Evolutionary conservation across 2,888 invertebrate genomes (phyloP), one percentile per base, ranked within the genome.

Genomic region (Pteria penguin): DNA sequence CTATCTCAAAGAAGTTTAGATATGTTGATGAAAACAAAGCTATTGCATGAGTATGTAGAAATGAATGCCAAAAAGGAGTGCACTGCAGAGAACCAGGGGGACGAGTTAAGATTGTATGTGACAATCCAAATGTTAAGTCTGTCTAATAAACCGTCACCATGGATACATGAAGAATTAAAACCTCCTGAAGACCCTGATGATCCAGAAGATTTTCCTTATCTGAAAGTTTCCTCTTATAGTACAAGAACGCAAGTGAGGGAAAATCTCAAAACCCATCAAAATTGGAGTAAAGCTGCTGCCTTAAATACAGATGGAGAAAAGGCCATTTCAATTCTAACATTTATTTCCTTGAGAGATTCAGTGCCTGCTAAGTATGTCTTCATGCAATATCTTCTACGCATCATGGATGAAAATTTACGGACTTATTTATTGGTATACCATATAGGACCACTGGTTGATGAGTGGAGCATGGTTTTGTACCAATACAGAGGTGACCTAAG

Each of bases 401-500:
- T 79, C 26, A 18, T 79, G 33, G 69, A 78, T 45, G 55, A 55
- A 22, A 52, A 74, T 22, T 66, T 73, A 26, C 72, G 57, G 2
- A 81, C 77, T 62, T 78, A 76, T 27, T 52, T 83, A 14, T 57
- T 83, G 11, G 82, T 80, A 11, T 73, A 77, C 65, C 84, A 83
- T 55, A 24, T 82, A 27, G 84, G 84, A 26, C 84, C 84, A 31
- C 55, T 84, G 18, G 79, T 81, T 29, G 80, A 83, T 14, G 78
- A 72, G 14, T 78, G 81, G n/a, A 74, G 80, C 61, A 31, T 84
- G n/a, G 76, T 79, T 58, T 69, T 84, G 33, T 84, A 84, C 65
- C 71, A 82, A 62, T 82, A 80, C 29, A 60, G 33, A 5, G 69
- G 72, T 18, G 62, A 29, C 57, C 33, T 8, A 45, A 18, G 18